Evolutionary conservation across 1,140 invertebrate genomes (phyloP), one percentile per base, ranked within the genome.

Genomic region (Berghia stephanieae): DNA sequence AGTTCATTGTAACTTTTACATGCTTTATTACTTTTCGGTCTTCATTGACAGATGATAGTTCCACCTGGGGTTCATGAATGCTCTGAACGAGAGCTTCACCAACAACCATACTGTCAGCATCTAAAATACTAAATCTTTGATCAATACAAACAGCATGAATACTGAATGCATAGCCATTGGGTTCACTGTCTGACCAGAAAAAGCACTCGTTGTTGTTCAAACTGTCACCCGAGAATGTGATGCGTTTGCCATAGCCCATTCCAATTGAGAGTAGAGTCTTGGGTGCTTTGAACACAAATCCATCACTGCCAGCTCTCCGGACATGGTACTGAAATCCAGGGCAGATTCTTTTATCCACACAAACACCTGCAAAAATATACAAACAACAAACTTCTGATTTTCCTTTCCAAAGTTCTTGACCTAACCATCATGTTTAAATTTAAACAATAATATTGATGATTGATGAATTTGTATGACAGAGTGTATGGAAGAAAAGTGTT

Each of bases 161-260:
- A 82, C 93, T 92, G 84, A 95, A 92, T 34, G 93, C 94, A 76
- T 93, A 90, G 36, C 94, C 94, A 80, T 93, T 93, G 1, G 93
- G 91, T 83, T 93, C 92, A 57, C 92, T 94, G 87, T 95, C 94
- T n/a, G 93, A 94, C 93, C 94, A 95, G 84, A 95, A 93, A 83
- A 92, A 91, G 72, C 93, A 92, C 34, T 91, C 88, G 79, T 94
- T 93, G 27, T 92, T 86, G 43, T 91, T 92, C 21, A 91, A 91
- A 18, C 89, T 87, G 63, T 93, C 92, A 0, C 93, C 92, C 80
- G 92, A 90, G 87, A 95, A 95, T 8, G 93, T 94, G 34, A 95
- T 89, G 38, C 94, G 90, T 84, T 94, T 94, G 10, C 93, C 94
- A 83, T 95, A 95, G 27, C 94, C 94, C 88, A 93, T 91, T 2